phyloP scores from a whole-genome alignment of 1,140 invertebrate genomes.

The Cryptotermes secundus region DNA sequence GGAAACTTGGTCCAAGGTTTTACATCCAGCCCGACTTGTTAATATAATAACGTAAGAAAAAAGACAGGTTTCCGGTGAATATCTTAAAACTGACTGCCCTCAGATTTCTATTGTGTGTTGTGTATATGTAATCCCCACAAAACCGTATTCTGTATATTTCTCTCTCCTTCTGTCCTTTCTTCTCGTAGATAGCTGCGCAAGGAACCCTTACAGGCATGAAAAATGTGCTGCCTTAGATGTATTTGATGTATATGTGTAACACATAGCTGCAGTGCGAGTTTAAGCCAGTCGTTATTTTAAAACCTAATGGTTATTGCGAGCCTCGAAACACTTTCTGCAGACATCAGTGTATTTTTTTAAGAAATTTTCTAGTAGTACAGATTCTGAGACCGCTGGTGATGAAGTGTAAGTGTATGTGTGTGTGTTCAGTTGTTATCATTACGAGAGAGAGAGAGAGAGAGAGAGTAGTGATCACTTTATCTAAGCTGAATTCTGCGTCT shows the following conservation, averaged over 20 bases:
- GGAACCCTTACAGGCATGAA: neutral
- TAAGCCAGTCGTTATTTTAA: neutral
- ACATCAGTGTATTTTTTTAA: neutral
- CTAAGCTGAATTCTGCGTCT: neutral
- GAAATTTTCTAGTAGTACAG: neutral
- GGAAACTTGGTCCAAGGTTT: neutral
- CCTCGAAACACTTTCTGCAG: neutral
- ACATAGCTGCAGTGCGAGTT: neutral
- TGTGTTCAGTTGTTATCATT: neutral
- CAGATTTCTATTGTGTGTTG: neutral
- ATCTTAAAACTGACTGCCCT: neutral
- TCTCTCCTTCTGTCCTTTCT: neutral
- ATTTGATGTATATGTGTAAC: neutral
- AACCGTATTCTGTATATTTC: neutral
- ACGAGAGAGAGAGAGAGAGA: no score
- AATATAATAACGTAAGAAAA: neutral
- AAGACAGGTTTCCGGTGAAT: constrained; percentile 11
- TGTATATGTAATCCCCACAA: neutral
- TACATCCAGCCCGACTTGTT: neutral
- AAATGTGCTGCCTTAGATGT: neutral
- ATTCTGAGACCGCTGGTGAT: neutral
- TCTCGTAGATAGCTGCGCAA: neutral
- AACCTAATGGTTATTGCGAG: neutral
- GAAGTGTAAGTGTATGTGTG: neutral
- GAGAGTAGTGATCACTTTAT: neutral